These are phyloP conservation scores for Dipodomys ordii DNA, from an alignment of 2,113 vertebrate genomes.

Conservation along the genomic window DNA sequence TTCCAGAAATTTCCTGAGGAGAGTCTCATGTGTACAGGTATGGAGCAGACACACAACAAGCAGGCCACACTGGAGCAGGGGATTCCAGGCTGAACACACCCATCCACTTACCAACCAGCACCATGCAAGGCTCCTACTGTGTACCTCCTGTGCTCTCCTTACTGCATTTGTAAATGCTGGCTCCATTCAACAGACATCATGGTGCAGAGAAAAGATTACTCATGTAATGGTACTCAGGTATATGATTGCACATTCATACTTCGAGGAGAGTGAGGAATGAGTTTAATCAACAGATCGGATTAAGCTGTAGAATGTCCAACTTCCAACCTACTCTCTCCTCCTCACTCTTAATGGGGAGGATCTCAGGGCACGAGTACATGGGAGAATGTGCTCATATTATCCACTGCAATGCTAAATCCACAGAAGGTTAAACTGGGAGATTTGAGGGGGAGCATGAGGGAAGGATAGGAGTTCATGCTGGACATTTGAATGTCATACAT, in stretches of 20 bases:
- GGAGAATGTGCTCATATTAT: neutral
- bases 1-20: neutral
- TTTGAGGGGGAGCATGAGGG: neutral
- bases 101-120: neutral
- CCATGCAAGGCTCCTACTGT: neutral
- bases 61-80: neutral
- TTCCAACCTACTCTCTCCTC: no score
- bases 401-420: neutral
- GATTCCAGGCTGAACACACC: neutral
- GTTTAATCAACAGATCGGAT: no score
- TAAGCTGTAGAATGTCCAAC: no score
- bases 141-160: neutral
- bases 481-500: neutral
- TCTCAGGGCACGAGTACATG: neutral
- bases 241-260: no score
- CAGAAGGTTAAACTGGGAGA: neutral
- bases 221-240: no score
- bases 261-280: no score
- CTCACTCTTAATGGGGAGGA: neutral
- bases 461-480: neutral
- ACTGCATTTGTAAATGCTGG: neutral
- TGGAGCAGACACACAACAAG: neutral
- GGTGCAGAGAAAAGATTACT: no score
- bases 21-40: neutral
- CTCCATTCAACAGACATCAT: no score